A percentile compares a stretch with the other conserved stretches of the same genome.
Conservation (phyloP, 1,140 invertebrate species). For the Rhopalosiphum padi region DNA sequence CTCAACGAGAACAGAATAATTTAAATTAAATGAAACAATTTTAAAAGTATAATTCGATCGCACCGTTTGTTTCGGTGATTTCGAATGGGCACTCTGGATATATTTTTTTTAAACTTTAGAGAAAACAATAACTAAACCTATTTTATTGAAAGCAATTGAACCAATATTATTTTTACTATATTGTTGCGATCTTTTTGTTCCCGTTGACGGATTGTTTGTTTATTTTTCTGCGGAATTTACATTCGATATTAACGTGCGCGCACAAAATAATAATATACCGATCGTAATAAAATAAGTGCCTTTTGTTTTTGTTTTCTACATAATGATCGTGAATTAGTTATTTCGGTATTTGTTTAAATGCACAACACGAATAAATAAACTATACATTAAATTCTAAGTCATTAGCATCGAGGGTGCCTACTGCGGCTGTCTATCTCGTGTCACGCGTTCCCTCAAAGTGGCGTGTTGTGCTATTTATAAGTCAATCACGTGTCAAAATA, state of each 20-base stretch:
- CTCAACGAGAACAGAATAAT: background rate
- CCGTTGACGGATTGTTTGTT: background rate
- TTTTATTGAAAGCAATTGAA: background rate
- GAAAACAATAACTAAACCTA: background rate
- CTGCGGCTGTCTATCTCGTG: background rate
- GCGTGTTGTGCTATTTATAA: background rate
- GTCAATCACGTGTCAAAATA: background rate
- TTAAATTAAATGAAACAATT: background rate
- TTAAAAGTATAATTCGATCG: background rate
- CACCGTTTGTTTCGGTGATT: background rate
- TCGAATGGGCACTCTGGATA: background rate
- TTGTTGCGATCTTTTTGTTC: background rate
- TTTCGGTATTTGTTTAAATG: background rate
- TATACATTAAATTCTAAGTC: background rate
- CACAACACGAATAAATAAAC: background rate
- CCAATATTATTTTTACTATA: conserved; percentile 16
- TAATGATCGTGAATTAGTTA: background rate
- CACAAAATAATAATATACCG: background rate
- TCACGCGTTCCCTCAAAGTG: background rate
- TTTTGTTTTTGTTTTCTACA: background rate
- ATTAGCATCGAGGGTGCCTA: background rate
- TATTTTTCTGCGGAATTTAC: background rate
- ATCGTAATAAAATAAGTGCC: background rate
- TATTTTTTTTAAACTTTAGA: background rate
- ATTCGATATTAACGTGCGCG: background rate